Evolutionary conservation across 2,888 invertebrate species (phyloP).

Genomic region (Stenchaetothrips biformis): DNA sequence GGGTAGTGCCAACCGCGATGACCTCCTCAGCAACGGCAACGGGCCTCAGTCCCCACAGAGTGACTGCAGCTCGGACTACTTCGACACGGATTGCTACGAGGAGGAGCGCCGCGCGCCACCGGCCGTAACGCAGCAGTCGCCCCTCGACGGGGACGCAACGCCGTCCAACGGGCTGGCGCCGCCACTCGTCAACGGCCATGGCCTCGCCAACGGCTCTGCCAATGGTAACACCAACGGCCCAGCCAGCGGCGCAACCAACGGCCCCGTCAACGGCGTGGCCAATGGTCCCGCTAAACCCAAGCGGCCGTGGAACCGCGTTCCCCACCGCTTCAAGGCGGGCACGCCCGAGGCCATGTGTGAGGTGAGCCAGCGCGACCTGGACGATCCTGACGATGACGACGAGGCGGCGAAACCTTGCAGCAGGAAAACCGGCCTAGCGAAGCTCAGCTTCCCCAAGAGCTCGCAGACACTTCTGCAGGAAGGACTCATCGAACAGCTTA

Average conservation of each 20-base stretch:
- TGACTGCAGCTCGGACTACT: conserved; percentile 18
- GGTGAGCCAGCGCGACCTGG: not conserved
- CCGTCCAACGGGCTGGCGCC: not conserved
- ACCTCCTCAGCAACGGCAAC: not conserved
- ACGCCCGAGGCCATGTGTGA: conserved; percentile 12
- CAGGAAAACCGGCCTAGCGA: not conserved
- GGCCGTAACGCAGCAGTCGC: too few relatives aligned
- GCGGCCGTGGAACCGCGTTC: conserved; percentile 2
- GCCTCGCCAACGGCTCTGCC: not conserved
- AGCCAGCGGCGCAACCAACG: not conserved
- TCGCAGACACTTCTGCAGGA: not conserved
- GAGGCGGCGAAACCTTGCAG: not conserved
- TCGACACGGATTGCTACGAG: conserved; percentile 2
- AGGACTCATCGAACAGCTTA: not conserved
- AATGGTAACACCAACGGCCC: not conserved
- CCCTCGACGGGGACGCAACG: too few relatives aligned
- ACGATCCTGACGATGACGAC: not conserved
- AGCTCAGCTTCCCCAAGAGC: conserved; percentile 6
- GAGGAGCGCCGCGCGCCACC: not conserved
- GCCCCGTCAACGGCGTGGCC: not conserved
- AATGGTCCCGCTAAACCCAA: not conserved
- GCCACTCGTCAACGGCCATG: not conserved
- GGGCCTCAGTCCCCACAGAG: conserved; percentile 16
- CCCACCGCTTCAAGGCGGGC: conserved; percentile 1
- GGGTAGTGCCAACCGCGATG: conserved; percentile 2